These are phyloP conservation scores for Chelidonichthys spinosus DNA, from an alignment of 2,797 vertebrate species.

Conservation along the genomic window DNA sequence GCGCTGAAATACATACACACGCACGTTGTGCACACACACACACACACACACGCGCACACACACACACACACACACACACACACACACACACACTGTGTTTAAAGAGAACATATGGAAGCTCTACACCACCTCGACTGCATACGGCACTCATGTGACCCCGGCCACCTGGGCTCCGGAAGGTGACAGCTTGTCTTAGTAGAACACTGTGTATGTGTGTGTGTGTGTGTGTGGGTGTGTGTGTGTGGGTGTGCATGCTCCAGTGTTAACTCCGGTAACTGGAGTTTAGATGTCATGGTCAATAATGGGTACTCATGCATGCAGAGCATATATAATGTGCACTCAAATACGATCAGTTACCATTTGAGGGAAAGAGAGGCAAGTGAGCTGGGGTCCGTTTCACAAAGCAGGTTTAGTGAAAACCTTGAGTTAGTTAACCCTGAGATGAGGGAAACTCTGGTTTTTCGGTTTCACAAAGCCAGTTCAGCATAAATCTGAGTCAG, in stretches of 20 bases:
- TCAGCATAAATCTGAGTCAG: no score
- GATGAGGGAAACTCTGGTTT: no score
- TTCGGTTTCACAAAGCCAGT: no score
- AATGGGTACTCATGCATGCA: constrained; percentile 4
- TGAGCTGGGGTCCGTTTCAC: no score
- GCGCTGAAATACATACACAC: constrained; percentile 27
- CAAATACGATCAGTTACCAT: constrained; percentile 1
- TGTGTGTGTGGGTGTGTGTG: no score
- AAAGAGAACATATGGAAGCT: constrained; percentile 76
- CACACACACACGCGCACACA: constrained; percentile 20
- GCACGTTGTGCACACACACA: constrained; percentile 9
- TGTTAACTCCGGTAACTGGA: neutral
- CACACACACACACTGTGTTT: constrained; percentile 26
- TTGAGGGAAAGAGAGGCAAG: neutral
- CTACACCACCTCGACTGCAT: constrained; percentile 68
- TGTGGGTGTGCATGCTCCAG: no score
- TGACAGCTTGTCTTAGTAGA: constrained; percentile 61
- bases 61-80: constrained; percentile 25
- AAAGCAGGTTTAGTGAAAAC: no score
- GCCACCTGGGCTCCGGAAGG: constrained; percentile 74
- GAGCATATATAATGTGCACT: constrained; percentile 1
- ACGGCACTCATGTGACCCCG: constrained; percentile 72
- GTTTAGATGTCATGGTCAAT: constrained; percentile 22
- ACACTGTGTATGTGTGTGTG: neutral
- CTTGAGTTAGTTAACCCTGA: no score